Conservation (phyloP, 2,113 vertebrate species). For the Misgurnus mizolepis region DNA sequence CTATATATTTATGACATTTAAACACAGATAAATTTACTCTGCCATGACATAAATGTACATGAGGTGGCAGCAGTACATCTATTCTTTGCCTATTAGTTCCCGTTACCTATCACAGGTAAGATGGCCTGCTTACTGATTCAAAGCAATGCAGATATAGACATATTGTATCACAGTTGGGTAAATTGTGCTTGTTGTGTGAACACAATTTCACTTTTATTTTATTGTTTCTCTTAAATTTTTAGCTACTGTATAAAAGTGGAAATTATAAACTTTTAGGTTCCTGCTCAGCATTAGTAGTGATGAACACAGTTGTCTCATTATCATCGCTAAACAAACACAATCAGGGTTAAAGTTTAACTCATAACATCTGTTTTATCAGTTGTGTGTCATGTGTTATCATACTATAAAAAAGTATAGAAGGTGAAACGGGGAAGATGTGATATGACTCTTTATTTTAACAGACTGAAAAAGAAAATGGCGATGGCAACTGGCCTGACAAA, state of each 20-base stretch:
- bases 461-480: background rate
- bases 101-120: background rate
- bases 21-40: too few species aligned
- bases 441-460: background rate
- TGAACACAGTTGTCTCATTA: background rate
- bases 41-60: too few species aligned
- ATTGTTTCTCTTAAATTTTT: too few species aligned
- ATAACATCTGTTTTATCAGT: background rate
- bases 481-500: too few species aligned
- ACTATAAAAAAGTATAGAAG: background rate
- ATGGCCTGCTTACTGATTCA: constrained; percentile 46
- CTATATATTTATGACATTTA: too few species aligned
- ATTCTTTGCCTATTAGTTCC: background rate
- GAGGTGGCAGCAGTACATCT: constrained; percentile 2
- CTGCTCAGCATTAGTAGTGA: background rate
- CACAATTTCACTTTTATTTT: too few species aligned
- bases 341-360: constrained; percentile 17
- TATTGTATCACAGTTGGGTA: too few species aligned
- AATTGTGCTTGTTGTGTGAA: too few species aligned
- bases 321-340: background rate
- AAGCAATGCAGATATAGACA: constrained; percentile 59
- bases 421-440: background rate
- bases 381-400: background rate
- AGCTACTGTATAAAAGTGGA: too few species aligned
- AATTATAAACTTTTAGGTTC: background rate